Percentiles rank a stretch among this genome's conserved stretches.
These are phyloP conservation scores for Tetragnatha versicolor DNA, from an alignment of 1,140 invertebrate genomes.

Conservation along the genomic window DNA sequence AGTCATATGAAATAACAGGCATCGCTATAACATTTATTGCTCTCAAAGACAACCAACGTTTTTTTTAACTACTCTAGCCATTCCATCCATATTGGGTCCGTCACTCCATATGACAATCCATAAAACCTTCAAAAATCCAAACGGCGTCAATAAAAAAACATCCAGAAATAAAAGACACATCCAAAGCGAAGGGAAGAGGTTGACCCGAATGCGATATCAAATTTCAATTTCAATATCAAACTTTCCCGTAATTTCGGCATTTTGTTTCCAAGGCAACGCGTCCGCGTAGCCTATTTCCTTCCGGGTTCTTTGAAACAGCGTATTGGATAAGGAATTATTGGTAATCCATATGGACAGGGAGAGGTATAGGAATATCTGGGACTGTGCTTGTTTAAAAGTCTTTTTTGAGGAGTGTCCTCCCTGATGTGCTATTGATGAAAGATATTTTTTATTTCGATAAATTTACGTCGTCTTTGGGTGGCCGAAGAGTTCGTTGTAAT, in stretches of 20 bases:
- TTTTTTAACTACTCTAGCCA: too few relatives aligned
- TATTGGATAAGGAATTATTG: slow-evolving; percentile 17
- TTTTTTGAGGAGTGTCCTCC: too few relatives aligned
- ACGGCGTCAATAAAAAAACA: not conserved
- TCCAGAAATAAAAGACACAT: not conserved
- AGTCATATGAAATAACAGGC: too few relatives aligned
- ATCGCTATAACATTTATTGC: too few relatives aligned
- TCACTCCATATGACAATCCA: not conserved
- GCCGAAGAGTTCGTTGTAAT: too few relatives aligned
- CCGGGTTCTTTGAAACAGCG: not conserved
- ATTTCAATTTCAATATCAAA: slow-evolving; percentile 18
- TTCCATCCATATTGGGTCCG: too few relatives aligned
- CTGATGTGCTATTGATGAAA: too few relatives aligned
- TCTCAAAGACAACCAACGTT: too few relatives aligned
- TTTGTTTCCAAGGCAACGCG: not conserved
- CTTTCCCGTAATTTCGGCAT: slow-evolving; percentile 12
- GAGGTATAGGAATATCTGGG: not conserved
- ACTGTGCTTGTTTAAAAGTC: not conserved
- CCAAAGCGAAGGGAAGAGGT: not conserved
- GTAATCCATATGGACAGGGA: slow-evolving; percentile 5
- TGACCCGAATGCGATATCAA: not conserved
- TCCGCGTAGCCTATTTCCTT: not conserved
- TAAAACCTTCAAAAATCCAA: not conserved
- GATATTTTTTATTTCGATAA: too few relatives aligned
- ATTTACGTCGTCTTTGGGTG: too few relatives aligned